These are phyloP conservation scores for Barbus barbus DNA, from an alignment of 2,113 vertebrate genomes.

Conservation along the genomic window DNA sequence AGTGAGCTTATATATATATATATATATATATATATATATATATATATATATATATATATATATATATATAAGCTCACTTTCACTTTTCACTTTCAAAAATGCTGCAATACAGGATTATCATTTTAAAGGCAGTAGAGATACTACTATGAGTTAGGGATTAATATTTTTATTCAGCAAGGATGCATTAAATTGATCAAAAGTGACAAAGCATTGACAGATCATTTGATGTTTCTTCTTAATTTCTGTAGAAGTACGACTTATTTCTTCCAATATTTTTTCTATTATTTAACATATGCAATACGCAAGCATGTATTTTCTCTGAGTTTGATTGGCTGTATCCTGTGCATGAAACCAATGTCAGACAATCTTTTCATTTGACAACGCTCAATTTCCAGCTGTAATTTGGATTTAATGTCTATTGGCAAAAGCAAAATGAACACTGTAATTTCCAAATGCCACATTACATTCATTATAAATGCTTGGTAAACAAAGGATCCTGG, in stretches of 20 bases:
- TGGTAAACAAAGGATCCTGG: slow-evolving; percentile 64
- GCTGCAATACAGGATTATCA: too few relatives aligned
- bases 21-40: too few relatives aligned
- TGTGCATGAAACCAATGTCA: too few relatives aligned
- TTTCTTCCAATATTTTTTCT: background rate
- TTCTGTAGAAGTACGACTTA: background rate
- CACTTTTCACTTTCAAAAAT: too few relatives aligned
- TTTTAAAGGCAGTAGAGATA: too few relatives aligned
- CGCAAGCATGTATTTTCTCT: slow-evolving; percentile 24
- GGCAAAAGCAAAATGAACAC: slow-evolving; percentile 66
- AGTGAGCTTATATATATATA: too few relatives aligned
- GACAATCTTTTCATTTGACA: slow-evolving; percentile 62
- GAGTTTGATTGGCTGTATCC: slow-evolving; percentile 43
- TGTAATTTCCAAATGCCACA: slow-evolving; percentile 67
- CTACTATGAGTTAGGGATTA: too few relatives aligned
- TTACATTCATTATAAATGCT: slow-evolving; percentile 67
- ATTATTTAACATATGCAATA: background rate
- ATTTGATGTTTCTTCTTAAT: background rate
- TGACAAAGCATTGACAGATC: background rate
- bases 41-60: too few relatives aligned
- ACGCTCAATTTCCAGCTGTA: slow-evolving; percentile 68
- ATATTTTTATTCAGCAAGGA: background rate
- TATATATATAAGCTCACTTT: too few relatives aligned
- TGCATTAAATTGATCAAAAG: background rate
- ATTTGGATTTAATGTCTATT: slow-evolving; percentile 71